Conservation (phyloP, 2,113 vertebrate genomes). For the Brachypodius melanocephalos region DNA sequence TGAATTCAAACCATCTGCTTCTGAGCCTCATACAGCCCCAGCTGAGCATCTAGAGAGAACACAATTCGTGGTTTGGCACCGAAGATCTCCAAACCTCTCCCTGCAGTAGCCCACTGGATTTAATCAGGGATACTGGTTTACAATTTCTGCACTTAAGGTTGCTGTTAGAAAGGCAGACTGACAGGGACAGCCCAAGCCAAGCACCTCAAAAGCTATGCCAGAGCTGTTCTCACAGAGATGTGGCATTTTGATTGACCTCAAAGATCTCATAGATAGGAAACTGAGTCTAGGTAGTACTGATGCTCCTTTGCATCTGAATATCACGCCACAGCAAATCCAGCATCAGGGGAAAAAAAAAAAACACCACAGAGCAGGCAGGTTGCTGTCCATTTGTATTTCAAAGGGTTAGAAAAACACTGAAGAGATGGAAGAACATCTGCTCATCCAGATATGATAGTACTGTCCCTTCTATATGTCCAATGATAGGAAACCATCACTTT, state of each 20-base stretch:
- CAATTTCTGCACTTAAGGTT: not conserved
- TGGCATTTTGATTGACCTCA: not conserved
- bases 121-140: not conserved
- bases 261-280: not conserved
- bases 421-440: not conserved
- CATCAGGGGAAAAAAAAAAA: not conserved
- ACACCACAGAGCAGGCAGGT: not conserved
- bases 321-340: not conserved
- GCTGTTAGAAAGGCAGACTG: not conserved
- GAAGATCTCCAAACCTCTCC: not conserved
- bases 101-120: not conserved
- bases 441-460: not conserved
- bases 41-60: not conserved
- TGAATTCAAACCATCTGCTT: not conserved
- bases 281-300: not conserved
- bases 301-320: not conserved
- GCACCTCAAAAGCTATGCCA: not conserved
- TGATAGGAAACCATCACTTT: not conserved
- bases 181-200: not conserved
- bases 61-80: not conserved
- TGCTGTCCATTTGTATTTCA: not conserved
- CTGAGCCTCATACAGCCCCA: not conserved
- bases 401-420: not conserved
- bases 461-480: not conserved
- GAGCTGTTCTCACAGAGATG: not conserved